Conservation (phyloP, 53 echinoderm and acorn worm species). For the Temnopleurus reevesii region DNA sequence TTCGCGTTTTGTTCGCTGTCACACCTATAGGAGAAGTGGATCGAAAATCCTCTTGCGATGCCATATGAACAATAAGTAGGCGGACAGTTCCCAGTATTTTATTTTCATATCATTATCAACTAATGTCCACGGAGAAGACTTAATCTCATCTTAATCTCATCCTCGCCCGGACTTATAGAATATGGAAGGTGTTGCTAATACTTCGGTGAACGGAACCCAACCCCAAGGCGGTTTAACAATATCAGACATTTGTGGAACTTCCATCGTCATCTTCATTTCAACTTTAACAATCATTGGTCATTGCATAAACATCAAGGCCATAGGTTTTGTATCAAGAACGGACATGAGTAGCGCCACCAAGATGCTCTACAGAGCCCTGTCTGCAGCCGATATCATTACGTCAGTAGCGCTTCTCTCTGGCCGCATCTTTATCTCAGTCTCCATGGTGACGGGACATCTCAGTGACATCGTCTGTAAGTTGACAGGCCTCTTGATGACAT, state of each 20-base stretch:
- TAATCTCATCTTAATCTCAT: too few species aligned
- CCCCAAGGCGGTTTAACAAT: background rate
- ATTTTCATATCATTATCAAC: too few species aligned
- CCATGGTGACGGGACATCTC: background rate
- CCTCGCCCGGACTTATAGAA: background rate
- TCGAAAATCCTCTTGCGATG: too few species aligned
- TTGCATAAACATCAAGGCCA: background rate
- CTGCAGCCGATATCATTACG: conserved; percentile 13
- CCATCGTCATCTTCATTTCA: background rate
- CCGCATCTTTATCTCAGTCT: background rate
- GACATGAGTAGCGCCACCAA: conserved; percentile 25
- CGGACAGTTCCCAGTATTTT: too few species aligned
- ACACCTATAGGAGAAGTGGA: too few species aligned
- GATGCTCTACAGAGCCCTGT: background rate
- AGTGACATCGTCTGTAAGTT: conserved; percentile 6
- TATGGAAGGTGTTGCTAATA: background rate
- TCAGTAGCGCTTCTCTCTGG: background rate
- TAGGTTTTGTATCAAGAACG: background rate
- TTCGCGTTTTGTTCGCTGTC: too few species aligned
- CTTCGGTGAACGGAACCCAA: background rate
- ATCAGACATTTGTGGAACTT: background rate
- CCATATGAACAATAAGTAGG: too few species aligned
- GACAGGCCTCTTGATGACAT: conserved; percentile 10
- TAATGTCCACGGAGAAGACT: too few species aligned
- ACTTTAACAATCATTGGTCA: conserved; percentile 24